Evolutionary conservation across 2,888 invertebrate genomes (phyloP), one percentile per base, ranked within the genome.

Genomic region (Rhagophthalmus giganteus): DNA sequence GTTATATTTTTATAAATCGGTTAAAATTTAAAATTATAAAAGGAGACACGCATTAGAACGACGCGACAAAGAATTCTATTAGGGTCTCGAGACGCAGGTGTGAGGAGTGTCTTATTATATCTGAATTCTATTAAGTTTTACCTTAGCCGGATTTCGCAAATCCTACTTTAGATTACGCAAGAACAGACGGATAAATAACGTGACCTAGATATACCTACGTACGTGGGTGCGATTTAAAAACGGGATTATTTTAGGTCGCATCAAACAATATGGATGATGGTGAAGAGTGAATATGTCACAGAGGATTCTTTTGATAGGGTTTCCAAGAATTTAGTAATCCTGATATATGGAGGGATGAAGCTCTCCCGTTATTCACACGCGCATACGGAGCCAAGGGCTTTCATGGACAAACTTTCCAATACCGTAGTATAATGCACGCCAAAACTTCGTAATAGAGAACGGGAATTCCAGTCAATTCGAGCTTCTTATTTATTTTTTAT

Each of bases 41-140:
- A n/a, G n/a, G n/a, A n/a, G n/a, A n/a, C n/a, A n/a, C n/a, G n/a
- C n/a, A n/a, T n/a, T n/a, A n/a, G n/a, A n/a, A n/a, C n/a, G n/a
- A n/a, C n/a, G n/a, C n/a, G n/a, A n/a, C n/a, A n/a, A n/a, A 20
- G 20, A 20, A 20, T 20, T 5, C 4, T 7, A 20, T 20, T 20
- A 20, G 3, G 20, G 3, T 3, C 7, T 20, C 27, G 30, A 31
- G 34, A 13, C 51, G 37, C 57, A 54, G 57, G 51, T 57, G 57
- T 32, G 45, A 34, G 24, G 14, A 16, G 42, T 42, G 40, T 51
- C 57, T 57, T 57, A 54, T 50, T 47, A 50, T 51, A 55, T 54
- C 48, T 39, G 45, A 54, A 54, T 57, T 57, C 46, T 47, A 57
- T 57, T 57, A 46, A 46, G 53, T 53, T 53, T 47, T 38, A 45